Evolutionary conservation across 1,140 invertebrate genomes (phyloP), one percentile per base, ranked within the genome.

Genomic region (Coenobita brevimanus): DNA sequence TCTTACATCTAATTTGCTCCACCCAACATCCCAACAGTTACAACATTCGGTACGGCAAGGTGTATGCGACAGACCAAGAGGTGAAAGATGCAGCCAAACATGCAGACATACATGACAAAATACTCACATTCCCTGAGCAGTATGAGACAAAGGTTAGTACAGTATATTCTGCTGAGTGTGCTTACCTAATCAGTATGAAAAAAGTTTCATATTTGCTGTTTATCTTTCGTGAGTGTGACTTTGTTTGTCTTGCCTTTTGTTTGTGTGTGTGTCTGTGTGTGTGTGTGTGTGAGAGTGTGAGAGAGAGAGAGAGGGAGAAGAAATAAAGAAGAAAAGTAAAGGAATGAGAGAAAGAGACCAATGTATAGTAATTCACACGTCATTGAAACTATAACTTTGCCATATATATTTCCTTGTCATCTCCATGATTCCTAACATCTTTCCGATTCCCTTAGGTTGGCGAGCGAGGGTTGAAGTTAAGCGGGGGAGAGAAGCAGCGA

Each of bases 61-160:
- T 97, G 27, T 94, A 94, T 43, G 96, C 98, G 4, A 92, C 94
- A 0, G 95, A 97, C 82, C 95, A 95, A 24, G 98, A 99, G 90
- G 94, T 99, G 0, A 96, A 97, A 88, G 94, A 96, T 50, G 98
- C 98, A 73, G 97, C 98, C 0, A 95, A 95, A 91, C 95, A 95
- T 91, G 98, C 98, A 0, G 97, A 99, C 91, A 99, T 99, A 91
- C 98, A 99, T 92, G 96, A 98, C 43, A 95, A 95, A 92, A 99
- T 99, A 90, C 92, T 97, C 3, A 95, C 95, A 57, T 99, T 99
- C 92, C 98, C 98, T 8, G 96, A 98, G 81, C 94, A 95, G 27
- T 97, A 97, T 91, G 96, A 97, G 43, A 97, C 96, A 2, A 95
- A 96, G 94, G 96, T 96, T 92, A 89, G 88, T 64, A 36, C 38